Evolutionary conservation across 2,113 vertebrate genomes (phyloP).

Genomic region (Raja brachyura): DNA sequence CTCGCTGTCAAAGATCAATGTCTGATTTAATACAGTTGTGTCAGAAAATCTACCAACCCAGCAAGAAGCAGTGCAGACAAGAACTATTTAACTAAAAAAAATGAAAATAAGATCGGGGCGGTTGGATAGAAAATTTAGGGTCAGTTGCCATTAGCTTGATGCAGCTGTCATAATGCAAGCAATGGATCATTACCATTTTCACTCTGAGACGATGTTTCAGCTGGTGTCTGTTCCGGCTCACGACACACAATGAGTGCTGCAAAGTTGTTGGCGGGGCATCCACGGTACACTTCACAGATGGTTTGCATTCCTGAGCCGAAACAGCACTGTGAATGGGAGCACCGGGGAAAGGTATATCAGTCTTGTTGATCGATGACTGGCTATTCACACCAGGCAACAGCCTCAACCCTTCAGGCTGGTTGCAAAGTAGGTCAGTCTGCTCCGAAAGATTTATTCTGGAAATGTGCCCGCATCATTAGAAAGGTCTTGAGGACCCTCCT

Average conservation of each 20-base stretch:
- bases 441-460: not conserved
- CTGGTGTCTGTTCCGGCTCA: not conserved
- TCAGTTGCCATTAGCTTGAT: slow-evolving; percentile 14
- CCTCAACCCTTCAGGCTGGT: not conserved
- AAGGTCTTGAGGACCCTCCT: not conserved
- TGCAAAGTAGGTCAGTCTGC: not conserved
- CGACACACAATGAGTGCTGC: not conserved
- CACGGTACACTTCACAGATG: not conserved
- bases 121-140: not conserved
- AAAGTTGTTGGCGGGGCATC: not conserved
- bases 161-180: not conserved
- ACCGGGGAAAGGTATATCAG: not conserved
- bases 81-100: slow-evolving; percentile 3
- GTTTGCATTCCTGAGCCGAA: not conserved
- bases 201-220: not conserved
- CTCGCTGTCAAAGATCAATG: not conserved
- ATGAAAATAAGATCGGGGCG: not conserved
- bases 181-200: slow-evolving; percentile 8
- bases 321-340: not conserved
- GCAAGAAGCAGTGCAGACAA: not conserved
- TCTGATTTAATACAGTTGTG: not conserved
- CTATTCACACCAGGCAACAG: not conserved
- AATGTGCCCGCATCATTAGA: not conserved
- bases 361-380: not conserved
- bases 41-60: not conserved